These are phyloP conservation scores for Zaprionus taronus DNA, from an alignment of 1,140 invertebrate genomes.

Conservation along the genomic window DNA sequence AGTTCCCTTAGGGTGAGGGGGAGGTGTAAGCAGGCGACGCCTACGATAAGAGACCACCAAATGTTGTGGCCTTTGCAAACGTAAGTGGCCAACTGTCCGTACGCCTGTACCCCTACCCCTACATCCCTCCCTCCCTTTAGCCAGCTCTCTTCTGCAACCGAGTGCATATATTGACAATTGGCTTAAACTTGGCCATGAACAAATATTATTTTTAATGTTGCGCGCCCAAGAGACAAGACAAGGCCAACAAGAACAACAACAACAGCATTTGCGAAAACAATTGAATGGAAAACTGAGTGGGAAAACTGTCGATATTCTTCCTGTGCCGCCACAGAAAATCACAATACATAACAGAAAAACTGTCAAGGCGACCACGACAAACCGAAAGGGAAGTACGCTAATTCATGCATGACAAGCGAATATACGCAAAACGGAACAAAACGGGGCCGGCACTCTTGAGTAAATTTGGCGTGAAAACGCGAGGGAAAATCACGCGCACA, in stretches of 20 bases:
- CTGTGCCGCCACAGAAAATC: conserved; percentile 24
- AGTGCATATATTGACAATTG: conserved; percentile 58
- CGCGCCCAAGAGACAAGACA: conserved; percentile 25
- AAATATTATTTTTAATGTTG: conserved; percentile 73
- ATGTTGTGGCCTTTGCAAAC: conserved; percentile 20
- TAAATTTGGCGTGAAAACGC: not conserved
- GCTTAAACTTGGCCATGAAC: conserved; percentile 72
- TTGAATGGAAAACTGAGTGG: not conserved
- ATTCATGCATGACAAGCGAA: conserved; percentile 8
- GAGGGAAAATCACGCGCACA: not conserved
- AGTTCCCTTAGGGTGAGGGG: not conserved
- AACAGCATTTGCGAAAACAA: not conserved
- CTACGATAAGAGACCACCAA: conserved; percentile 21
- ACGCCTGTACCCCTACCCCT: not conserved
- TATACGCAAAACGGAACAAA: not conserved
- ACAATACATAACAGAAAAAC: conserved; percentile 30
- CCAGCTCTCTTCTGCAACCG: not conserved
- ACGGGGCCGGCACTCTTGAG: conserved; percentile 14
- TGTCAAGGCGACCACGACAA: conserved; percentile 23
- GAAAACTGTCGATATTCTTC: conserved; percentile 38
- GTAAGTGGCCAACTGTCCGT: conserved; percentile 21
- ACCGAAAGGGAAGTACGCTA: conserved; percentile 7
- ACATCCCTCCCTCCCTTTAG: too few relatives aligned
- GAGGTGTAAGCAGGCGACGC: not conserved
- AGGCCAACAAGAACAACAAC: conserved; percentile 43